Conservation (phyloP, 2,888 invertebrate genomes). For the Monoplex corrugatus region DNA sequence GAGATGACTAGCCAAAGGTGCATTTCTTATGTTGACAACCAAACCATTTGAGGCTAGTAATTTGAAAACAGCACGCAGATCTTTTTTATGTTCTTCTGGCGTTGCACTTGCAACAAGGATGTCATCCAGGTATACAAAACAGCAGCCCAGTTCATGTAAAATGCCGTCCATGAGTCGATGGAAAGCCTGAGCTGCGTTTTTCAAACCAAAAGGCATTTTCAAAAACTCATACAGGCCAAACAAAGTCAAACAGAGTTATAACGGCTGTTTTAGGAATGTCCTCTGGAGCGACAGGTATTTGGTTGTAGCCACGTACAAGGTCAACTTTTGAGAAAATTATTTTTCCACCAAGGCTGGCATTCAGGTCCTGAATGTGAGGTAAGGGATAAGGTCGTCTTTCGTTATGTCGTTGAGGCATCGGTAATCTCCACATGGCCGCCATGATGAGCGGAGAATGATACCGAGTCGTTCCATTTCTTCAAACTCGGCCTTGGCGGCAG, state of each 20-base stretch:
- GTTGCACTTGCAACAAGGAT: neutral
- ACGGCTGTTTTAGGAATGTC: neutral
- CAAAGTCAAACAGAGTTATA: neutral
- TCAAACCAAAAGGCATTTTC: slow-evolving; percentile 7
- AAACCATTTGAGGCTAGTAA: neutral
- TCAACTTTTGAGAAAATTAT: neutral
- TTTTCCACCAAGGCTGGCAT: neutral
- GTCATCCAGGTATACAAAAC: slow-evolving; percentile 4
- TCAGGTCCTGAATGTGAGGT: neutral
- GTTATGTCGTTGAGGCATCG: neutral
- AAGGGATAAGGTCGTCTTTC: neutral
- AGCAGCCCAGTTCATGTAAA: neutral
- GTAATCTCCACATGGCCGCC: slow-evolving; percentile 4
- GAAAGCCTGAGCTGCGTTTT: neutral
- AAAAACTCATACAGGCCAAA: neutral
- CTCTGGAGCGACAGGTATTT: neutral
- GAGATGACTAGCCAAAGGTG: neutral
- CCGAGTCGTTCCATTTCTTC: neutral
- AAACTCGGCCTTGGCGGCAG: neutral
- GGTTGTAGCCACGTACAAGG: neutral
- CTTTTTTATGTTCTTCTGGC: neutral
- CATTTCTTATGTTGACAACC: neutral
- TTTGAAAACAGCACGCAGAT: neutral
- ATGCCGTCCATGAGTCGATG: neutral
- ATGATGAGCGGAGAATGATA: neutral